Conservation (phyloP, 2,797 vertebrate genomes). For the Ctenopoma multispine region DNA sequence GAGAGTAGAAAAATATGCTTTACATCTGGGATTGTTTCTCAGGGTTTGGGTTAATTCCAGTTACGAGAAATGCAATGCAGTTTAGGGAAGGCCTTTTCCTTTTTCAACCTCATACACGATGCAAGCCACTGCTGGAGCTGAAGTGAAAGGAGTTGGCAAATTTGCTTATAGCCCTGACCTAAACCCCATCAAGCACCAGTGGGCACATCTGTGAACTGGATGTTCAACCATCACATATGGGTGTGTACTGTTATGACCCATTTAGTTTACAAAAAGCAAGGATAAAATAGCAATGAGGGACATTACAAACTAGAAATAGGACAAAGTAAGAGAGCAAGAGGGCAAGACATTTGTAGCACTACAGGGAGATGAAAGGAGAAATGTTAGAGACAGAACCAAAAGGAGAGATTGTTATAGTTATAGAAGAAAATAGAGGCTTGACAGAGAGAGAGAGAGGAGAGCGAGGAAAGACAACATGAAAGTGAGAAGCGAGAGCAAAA, state of each 20-base stretch:
- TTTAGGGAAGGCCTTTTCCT: too few species aligned
- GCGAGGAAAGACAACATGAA: neutral
- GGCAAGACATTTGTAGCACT: neutral
- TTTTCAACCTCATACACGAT: neutral
- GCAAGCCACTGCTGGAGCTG: too few species aligned
- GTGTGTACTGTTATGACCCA: too few species aligned
- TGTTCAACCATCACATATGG: neutral
- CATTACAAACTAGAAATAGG: neutral
- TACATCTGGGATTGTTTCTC: neutral
- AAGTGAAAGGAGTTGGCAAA: neutral
- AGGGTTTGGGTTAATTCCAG: neutral
- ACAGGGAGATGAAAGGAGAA: neutral
- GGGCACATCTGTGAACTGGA: constrained; percentile 1
- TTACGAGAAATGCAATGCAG: too few species aligned
- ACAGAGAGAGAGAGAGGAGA: neutral
- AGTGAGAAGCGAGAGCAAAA: constrained; percentile 17
- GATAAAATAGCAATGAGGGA: neutral
- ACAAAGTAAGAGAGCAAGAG: neutral
- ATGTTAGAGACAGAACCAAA: neutral
- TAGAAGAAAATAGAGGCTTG: neutral
- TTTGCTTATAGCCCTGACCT: neutral
- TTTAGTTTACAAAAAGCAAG: neutral
- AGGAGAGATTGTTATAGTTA: neutral
- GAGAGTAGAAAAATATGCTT: too few species aligned
- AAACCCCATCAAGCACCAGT: neutral